These are phyloP conservation scores for Cacatua alba DNA, from an alignment of 2,113 vertebrate genomes.

Conservation along the genomic window DNA sequence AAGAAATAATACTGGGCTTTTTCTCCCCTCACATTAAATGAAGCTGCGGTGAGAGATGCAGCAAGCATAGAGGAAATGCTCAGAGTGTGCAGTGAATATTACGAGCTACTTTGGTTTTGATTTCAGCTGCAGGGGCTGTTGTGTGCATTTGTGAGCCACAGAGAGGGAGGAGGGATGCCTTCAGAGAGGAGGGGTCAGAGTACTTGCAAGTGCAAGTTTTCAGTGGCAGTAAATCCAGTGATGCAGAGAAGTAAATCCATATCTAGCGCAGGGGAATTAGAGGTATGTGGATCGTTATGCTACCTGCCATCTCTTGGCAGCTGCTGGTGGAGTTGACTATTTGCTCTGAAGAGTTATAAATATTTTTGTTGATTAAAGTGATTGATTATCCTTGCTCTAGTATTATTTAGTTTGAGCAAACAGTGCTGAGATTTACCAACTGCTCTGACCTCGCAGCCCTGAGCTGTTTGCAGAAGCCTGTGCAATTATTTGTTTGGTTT, in stretches of 20 bases:
- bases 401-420: constrained; percentile 35
- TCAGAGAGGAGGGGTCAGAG: neutral
- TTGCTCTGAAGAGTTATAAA: neutral
- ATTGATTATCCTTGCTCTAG: constrained; percentile 11
- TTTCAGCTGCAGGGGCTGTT: neutral
- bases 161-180: neutral
- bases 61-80: neutral
- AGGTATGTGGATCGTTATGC: neutral
- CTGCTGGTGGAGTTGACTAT: neutral
- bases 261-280: neutral
- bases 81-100: neutral
- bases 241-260: neutral
- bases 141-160: neutral
- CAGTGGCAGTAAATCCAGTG: neutral
- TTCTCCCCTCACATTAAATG: neutral
- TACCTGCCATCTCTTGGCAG: neutral
- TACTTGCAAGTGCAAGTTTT: neutral
- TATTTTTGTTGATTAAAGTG: constrained; percentile 31
- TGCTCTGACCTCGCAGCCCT: constrained; percentile 39
- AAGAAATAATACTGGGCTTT: neutral
- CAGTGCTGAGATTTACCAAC: constrained; percentile 31
- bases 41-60: neutral
- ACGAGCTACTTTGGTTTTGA: neutral
- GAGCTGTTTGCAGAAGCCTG: constrained; percentile 44
- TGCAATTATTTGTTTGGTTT: constrained; percentile 62